Evolutionary conservation across 2,888 invertebrate species (phyloP).

Genomic region (Cheilosia soror): DNA sequence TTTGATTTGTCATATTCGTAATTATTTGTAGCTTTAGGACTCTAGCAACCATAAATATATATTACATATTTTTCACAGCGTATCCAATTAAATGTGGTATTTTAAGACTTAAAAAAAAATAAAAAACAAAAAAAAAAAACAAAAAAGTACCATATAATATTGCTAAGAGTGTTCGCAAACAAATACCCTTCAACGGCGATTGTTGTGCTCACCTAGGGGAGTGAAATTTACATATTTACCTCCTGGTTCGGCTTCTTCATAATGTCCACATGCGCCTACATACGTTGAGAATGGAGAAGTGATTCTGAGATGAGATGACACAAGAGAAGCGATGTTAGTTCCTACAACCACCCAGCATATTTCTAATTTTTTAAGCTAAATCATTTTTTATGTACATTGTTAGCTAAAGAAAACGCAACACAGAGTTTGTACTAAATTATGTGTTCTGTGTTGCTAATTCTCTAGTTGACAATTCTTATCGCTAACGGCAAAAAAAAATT

Average conservation of each 20-base stretch:
- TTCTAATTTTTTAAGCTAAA: conserved; percentile 58
- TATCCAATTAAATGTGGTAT: conserved; percentile 71
- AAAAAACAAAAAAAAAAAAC: conserved; percentile 15
- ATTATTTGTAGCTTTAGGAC: conserved; percentile 52
- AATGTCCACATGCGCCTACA: conserved; percentile 26
- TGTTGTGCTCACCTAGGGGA: conserved; percentile 16
- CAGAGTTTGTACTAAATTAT: not conserved
- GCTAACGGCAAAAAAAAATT: conserved; percentile 36
- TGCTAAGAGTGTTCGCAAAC: conserved; percentile 62
- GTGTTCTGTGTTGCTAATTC: conserved; percentile 6
- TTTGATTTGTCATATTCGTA: conserved; percentile 23
- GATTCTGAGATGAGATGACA: conserved; percentile 46
- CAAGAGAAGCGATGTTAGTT: conserved; percentile 58
- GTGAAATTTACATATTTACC: conserved; percentile 39
- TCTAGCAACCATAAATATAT: conserved; percentile 68
- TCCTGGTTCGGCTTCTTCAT: conserved; percentile 40
- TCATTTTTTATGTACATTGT: conserved; percentile 61
- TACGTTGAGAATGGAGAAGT: conserved; percentile 32
- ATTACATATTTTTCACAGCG: conserved; percentile 74
- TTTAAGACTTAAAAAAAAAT: conserved; percentile 57
- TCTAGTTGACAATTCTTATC: conserved; percentile 55
- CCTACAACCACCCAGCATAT: conserved; percentile 40
- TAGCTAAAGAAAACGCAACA: conserved; percentile 46
- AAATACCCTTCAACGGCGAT: conserved; percentile 52
- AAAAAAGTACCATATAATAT: conserved; percentile 47